These are phyloP conservation scores for Andrena praecox DNA, from an alignment of 2,888 invertebrate species.

Conservation along the genomic window DNA sequence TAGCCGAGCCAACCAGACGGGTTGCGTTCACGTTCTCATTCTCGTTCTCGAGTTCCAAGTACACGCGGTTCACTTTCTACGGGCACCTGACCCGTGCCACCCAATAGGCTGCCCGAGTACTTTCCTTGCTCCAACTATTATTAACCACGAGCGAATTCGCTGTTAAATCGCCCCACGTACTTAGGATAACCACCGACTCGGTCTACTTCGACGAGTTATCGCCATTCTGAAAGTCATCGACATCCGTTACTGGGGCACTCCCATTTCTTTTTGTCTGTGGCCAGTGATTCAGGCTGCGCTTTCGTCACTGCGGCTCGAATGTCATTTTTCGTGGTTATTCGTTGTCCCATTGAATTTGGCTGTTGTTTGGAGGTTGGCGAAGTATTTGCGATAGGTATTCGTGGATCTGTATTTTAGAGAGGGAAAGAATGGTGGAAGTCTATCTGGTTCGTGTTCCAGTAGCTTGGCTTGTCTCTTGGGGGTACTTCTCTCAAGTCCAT, in stretches of 20 bases:
- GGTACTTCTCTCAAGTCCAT: no score
- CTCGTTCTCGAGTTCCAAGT: slow-evolving; percentile 66
- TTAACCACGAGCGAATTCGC: slow-evolving; percentile 73
- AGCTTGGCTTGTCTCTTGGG: no score
- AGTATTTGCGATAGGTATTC: no score
- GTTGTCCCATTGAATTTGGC: no score
- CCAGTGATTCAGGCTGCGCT: no score
- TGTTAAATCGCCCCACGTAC: slow-evolving; percentile 63
- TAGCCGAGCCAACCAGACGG: slow-evolving; percentile 44
- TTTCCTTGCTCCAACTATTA: slow-evolving; percentile 76
- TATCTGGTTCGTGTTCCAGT: no score
- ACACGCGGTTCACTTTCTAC: slow-evolving; percentile 81
- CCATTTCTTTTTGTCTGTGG: slow-evolving; percentile 18
- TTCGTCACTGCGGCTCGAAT: no score
- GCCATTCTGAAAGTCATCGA: slow-evolving; percentile 64
- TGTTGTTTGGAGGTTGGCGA: no score
- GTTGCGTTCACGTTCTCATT: slow-evolving; percentile 65
- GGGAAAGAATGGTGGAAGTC: no score
- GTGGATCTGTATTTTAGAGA: no score
- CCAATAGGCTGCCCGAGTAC: slow-evolving; percentile 72
- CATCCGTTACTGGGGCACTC: slow-evolving; percentile 66
- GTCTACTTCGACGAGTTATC: slow-evolving; percentile 66
- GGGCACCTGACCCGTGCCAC: slow-evolving; percentile 70
- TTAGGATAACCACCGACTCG: slow-evolving; percentile 66
- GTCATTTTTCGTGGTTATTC: no score